Evolutionary conservation across 2,797 vertebrate species (phyloP).

Genomic region (Natrix natrix): DNA sequence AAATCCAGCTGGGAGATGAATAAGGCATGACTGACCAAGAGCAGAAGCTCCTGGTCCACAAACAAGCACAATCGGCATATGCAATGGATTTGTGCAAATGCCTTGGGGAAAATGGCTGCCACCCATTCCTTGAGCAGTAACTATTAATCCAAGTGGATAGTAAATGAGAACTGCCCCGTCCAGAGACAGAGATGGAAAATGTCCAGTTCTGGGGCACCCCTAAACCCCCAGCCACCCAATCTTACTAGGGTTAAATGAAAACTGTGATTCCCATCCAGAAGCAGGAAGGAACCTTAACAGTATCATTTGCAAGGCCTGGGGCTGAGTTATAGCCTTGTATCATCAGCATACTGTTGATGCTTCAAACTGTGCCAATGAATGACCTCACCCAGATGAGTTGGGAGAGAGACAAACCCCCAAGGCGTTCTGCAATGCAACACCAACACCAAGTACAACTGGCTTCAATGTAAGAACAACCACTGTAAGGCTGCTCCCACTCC

Average conservation of each 20-base stretch:
- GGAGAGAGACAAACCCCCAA: not conserved
- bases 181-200: not conserved
- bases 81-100: not conserved
- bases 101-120: not conserved
- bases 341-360: not conserved
- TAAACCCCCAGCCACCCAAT: not conserved
- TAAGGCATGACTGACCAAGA: not conserved
- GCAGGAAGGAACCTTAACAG: not conserved
- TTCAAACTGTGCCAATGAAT: not conserved
- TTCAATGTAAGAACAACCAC: not conserved
- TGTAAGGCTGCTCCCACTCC: not conserved
- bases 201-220: not conserved
- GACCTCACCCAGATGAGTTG: not conserved
- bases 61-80: not conserved
- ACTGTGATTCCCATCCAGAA: not conserved
- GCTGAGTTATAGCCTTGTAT: not conserved
- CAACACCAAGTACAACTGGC: not conserved
- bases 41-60: not conserved
- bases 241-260: not conserved
- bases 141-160: not conserved
- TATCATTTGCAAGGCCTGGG: not conserved
- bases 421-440: not conserved
- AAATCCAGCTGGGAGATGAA: not conserved
- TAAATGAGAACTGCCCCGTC: not conserved
- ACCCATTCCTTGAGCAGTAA: not conserved